These are phyloP conservation scores for Alca torda DNA, from an alignment of 2,797 vertebrate genomes.

Conservation along the genomic window DNA sequence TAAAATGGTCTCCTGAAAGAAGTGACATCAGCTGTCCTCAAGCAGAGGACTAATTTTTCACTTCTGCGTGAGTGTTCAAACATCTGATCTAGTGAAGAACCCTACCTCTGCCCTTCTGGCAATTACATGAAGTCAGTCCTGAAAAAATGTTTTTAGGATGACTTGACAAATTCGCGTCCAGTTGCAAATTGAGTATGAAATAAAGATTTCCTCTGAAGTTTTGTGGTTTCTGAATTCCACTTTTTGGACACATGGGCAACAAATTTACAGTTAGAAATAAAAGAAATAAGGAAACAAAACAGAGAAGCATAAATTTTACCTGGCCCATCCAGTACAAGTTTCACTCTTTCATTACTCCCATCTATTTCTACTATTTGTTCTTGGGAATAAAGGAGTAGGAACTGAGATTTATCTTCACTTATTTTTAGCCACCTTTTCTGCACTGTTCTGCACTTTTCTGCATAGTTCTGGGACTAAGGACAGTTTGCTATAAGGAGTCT, in stretches of 20 bases:
- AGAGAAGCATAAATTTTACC: neutral
- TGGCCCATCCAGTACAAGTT: neutral
- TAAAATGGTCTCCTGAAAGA: neutral
- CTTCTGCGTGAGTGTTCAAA: neutral
- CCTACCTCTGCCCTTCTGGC: neutral
- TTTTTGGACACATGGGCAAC: neutral
- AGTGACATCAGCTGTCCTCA: neutral
- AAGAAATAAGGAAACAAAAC: neutral
- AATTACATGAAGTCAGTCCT: neutral
- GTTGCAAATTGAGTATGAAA: neutral
- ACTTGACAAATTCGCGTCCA: neutral
- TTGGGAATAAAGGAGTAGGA: neutral
- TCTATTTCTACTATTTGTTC: neutral
- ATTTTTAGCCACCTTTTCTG: neutral
- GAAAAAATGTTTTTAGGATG: neutral
- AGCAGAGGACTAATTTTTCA: neutral
- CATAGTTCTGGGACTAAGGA: neutral
- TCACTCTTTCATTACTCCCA: neutral
- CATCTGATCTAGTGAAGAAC: neutral
- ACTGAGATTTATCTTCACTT: neutral
- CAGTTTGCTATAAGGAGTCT: neutral
- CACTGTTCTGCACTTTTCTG: neutral
- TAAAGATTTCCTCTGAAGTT: neutral
- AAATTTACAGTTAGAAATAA: neutral
- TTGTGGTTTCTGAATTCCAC: neutral